Conservation (phyloP, 2,888 invertebrate species). For the Polylopha cassiicola region DNA sequence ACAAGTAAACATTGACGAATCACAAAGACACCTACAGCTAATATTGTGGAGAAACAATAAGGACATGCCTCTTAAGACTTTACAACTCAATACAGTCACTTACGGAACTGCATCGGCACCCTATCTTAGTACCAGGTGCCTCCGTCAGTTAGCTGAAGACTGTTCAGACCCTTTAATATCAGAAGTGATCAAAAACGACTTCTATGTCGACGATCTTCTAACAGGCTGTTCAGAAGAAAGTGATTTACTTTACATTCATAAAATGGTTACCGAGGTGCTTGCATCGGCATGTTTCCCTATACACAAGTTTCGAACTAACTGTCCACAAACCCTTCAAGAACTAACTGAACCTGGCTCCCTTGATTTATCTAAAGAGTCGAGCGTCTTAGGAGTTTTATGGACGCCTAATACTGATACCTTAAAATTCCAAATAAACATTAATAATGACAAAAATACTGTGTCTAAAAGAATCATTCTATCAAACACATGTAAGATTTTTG, state of each 20-base stretch:
- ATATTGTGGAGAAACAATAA: constrained; percentile 10
- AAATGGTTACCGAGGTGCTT: neutral
- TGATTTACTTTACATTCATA: neutral
- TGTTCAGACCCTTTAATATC: neutral
- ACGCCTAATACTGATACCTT: neutral
- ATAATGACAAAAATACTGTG: neutral
- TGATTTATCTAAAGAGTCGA: constrained; percentile 2
- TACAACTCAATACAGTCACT: constrained; percentile 8
- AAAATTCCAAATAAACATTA: neutral
- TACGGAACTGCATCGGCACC: constrained; percentile 12
- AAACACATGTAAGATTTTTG: neutral
- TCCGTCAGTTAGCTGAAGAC: neutral
- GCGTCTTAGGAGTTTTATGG: constrained; percentile 1
- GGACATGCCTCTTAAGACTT: neutral
- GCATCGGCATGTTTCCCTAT: constrained; percentile 1
- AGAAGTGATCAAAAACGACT: constrained; percentile 1
- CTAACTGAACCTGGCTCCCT: neutral
- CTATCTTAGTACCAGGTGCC: constrained; percentile 5
- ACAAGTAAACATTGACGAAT: constrained; percentile 4
- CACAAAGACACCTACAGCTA: constrained; percentile 6
- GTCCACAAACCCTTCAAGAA: neutral
- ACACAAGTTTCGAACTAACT: constrained; percentile 1
- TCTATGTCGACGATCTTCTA: constrained; percentile 3
- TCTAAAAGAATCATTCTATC: constrained; percentile 1
- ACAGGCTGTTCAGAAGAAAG: neutral